A percentile compares a stretch with the other conserved stretches of the same genome.
These are phyloP conservation scores for Perodicticus potto DNA, from an alignment of 2,797 vertebrate species.

Conservation along the genomic window DNA sequence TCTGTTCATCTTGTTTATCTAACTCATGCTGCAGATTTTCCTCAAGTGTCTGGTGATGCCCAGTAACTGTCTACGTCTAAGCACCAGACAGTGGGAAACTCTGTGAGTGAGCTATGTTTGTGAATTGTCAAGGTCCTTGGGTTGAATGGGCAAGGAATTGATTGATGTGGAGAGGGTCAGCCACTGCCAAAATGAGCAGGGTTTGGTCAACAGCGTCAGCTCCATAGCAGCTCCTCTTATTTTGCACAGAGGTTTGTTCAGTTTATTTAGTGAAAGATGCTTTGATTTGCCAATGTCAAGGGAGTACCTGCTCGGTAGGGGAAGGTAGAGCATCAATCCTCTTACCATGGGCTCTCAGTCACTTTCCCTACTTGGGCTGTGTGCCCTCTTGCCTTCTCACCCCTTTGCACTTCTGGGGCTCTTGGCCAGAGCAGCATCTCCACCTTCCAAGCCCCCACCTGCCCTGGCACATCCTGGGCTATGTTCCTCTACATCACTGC, in stretches of 20 bases:
- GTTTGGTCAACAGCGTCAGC: not conserved
- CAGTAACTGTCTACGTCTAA: not conserved
- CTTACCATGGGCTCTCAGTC: not conserved
- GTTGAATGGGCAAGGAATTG: not conserved
- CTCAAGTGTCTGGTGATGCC: not conserved
- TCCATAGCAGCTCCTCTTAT: not conserved
- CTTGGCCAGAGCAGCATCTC: not conserved
- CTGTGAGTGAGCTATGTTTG: not conserved
- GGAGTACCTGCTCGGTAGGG: no score
- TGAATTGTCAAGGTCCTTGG: not conserved
- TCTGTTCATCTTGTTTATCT: not conserved
- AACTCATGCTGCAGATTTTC: not conserved
- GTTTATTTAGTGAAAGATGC: not conserved
- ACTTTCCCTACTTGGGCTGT: not conserved
- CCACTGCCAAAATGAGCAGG: no score
- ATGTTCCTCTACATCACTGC: not conserved
- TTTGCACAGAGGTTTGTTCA: not conserved
- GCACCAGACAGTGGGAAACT: not conserved
- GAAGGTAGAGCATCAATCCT: not conserved
- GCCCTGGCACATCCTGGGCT: not conserved
- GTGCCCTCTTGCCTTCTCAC: not conserved
- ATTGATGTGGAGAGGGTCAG: not conserved
- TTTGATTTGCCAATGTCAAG: not conserved
- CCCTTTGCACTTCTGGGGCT: not conserved
- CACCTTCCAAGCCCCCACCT: not conserved